phyloP scores from a whole-genome alignment of 1,140 invertebrate genomes.

The Drosophila sturtevanti region DNA sequence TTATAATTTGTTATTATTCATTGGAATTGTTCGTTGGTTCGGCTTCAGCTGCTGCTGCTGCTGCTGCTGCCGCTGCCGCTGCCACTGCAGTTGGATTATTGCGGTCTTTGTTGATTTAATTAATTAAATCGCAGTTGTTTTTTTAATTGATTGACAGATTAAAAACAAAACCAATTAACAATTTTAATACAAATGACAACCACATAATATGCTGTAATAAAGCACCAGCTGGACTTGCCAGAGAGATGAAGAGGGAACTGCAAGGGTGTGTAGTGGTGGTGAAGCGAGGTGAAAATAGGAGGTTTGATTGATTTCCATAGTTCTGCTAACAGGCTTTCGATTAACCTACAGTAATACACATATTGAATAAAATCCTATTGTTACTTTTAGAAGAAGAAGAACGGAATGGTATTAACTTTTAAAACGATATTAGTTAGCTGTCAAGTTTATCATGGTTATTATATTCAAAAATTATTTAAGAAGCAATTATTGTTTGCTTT shows the following conservation, averaged over 20 bases:
- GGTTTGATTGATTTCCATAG: background rate
- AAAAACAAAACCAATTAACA: constrained; percentile 82
- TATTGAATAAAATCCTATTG: too few species aligned
- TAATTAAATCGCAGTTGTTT: constrained; percentile 82
- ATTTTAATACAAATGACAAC: constrained; percentile 77
- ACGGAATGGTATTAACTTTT: too few species aligned
- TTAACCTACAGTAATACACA: background rate
- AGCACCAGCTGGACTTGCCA: constrained; percentile 36
- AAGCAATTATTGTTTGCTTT: background rate
- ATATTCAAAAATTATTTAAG: too few species aligned
- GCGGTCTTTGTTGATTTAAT: constrained; percentile 79
- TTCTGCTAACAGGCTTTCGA: background rate
- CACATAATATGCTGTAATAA: constrained; percentile 79
- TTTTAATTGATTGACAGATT: constrained; percentile 82
- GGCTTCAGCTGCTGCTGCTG: constrained; percentile 11
- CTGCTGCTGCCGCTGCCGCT: background rate
- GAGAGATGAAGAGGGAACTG: constrained; percentile 1
- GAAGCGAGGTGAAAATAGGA: background rate
- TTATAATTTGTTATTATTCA: constrained; percentile 63
- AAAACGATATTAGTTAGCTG: too few species aligned
- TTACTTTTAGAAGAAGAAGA: too few species aligned
- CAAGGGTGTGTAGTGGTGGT: background rate
- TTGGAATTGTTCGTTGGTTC: constrained; percentile 18
- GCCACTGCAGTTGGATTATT: constrained; percentile 72
- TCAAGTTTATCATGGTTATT: too few species aligned